A percentile compares a stretch with the other conserved stretches of the same genome.
Conservation (phyloP, 2,888 invertebrate genomes). For the Pterobdella sp. region DNA sequence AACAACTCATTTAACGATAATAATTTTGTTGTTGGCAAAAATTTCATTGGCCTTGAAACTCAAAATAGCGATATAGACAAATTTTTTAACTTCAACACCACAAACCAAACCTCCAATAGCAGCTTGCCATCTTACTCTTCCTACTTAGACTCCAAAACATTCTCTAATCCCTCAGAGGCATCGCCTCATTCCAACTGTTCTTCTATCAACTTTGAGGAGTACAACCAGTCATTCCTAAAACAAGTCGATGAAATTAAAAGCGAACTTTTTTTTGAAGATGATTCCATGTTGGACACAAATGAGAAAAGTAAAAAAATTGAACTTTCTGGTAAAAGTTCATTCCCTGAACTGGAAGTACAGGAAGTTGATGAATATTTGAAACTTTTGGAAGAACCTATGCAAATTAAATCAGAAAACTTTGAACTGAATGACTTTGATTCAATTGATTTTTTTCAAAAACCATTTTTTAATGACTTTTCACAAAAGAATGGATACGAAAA, state of each 20-base stretch:
- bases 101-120: neutral
- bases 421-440: too few relatives aligned
- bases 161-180: neutral
- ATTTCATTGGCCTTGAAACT: neutral
- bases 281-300: neutral
- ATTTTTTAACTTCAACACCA: neutral
- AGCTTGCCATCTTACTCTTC: neutral
- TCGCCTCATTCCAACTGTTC: neutral
- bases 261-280: neutral
- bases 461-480: neutral
- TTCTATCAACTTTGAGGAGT: slow-evolving; percentile 10
- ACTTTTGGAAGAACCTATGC: neutral
- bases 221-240: slow-evolving; percentile 21
- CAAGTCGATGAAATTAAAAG: neutral
- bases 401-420: neutral
- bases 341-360: slow-evolving; percentile 15
- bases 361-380: slow-evolving; percentile 20
- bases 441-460: too few relatives aligned
- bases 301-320: neutral
- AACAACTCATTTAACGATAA: neutral
- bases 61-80: neutral
- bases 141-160: slow-evolving; percentile 11
- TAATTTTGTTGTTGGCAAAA: too few relatives aligned
- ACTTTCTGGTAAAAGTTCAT: neutral
- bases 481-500: neutral